Base-by-base conservation (phyloP, 2,113 vertebrate species). In the Campylorhamphus procurvoides region DNA sequence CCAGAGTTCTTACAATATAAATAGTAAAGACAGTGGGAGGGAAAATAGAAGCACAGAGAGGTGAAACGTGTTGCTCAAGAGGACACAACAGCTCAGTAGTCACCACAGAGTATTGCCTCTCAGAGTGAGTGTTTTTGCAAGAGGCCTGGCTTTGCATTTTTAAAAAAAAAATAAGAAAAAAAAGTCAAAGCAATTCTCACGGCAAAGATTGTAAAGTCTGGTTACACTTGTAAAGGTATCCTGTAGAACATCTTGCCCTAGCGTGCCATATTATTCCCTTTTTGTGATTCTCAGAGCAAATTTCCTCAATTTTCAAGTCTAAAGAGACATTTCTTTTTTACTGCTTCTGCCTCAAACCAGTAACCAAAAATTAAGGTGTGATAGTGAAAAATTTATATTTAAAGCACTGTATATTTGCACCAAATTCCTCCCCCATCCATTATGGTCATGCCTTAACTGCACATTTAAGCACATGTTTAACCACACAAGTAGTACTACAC, bases 381-480 rank as follows among this genome's bases (percentile, higher is more conserved):
- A 62, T 22, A 63, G 44, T 19, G 14, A 83, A 95, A 64, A 18
- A 58, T 77, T 74, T 84, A 17, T 82, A 64, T 89, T 85, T 91
- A 75, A 91, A 84, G 33, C 15, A 44, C 40, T 72, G 39, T 6
- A 39, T 74, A 47, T 56, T 84, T 89, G 72, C 60, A 67, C 50
- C 72, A 50, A 49, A 81, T 84, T 88, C 78, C 75, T 90, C 85
- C 81, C 84, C 68, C 79, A 47, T 22, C 47, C 76, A 47, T 79
- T 87, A 58, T 59, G 89, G 42, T 52, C 72, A 35, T 56, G 42
- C 68, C 52, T 94, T 90, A 93, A 90, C 90, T 78, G 82, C 12
- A 7, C 72, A 37, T 89, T 93, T 91, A 94, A 90, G 79, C 90
- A 84, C 84, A 59, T 87, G 90, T 96, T 95, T 96, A 96, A 88